Conservation (phyloP, 2,113 vertebrate species). For the Lepus timidus region DNA sequence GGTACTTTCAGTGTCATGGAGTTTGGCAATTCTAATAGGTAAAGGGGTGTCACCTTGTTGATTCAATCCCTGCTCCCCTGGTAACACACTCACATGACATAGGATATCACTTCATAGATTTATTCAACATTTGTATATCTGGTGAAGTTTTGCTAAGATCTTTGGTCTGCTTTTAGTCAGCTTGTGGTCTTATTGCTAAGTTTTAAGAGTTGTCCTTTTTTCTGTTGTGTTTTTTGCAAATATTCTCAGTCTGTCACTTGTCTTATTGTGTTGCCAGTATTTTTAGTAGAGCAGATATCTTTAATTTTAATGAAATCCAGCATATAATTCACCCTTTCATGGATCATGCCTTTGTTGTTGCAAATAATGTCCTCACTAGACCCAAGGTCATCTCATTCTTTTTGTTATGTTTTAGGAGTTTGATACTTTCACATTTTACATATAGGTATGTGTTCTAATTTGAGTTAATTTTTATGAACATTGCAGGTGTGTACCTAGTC, state of each 20-base stretch:
- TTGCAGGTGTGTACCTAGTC: not conserved
- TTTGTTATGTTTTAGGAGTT: not conserved
- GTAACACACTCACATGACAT: too few relatives aligned
- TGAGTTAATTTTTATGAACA: not conserved
- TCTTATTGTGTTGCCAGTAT: not conserved
- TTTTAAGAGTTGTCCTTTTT: not conserved
- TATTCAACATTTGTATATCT: not conserved
- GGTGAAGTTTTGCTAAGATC: not conserved
- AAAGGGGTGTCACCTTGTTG: too few relatives aligned
- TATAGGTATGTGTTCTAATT: too few relatives aligned
- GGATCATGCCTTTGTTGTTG: too few relatives aligned
- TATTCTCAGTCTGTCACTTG: not conserved
- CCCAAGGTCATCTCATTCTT: too few relatives aligned
- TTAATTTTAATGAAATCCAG: not conserved
- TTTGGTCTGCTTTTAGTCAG: not conserved
- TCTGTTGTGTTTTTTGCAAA: not conserved
- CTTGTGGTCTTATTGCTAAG: not conserved
- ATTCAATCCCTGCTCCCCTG: not conserved
- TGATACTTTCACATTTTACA: too few relatives aligned
- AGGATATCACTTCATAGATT: not conserved
- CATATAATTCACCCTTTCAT: not conserved
- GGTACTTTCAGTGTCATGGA: rapidly evolving
- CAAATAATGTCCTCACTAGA: not conserved
- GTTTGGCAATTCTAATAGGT: not conserved
- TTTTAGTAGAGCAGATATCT: too few relatives aligned